Evolutionary conservation across 2,797 vertebrate species (phyloP), one percentile per base, ranked within the genome.

Genomic region (Myiotriccus ornatus): DNA sequence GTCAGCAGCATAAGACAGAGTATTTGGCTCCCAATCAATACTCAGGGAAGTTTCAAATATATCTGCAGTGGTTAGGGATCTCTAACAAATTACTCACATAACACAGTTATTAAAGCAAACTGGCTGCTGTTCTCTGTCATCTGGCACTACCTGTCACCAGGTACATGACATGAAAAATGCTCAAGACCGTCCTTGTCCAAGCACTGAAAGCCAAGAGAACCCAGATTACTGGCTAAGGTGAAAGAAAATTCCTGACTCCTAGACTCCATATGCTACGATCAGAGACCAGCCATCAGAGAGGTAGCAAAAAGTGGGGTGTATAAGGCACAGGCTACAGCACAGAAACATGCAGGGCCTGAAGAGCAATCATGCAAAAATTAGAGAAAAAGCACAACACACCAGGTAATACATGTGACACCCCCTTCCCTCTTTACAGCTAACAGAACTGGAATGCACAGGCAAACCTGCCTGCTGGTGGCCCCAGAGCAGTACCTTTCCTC

Each of bases 401-500:
- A 71, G 12, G 16, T 22, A 55, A 76, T 8, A 73, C 7, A 43
- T 0, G 0, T 39, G 53, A 64, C 25, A 64, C 9, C 10, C n/a
- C 28, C 47, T 41, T 75, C 44, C 21, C 25, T 52, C 73, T 63
- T 73, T 46, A 70, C 65, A 70, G 6, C 56, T 76, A 80, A 39
- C 4, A 73, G 70, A 93, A 57, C 1, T 0, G 3, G 14, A 49
- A 69, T 30, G 18, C 3, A 12, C 21, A 63, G 44, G 19, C 39
- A 78, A 57, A 37, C 21, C 21, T 24, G 28, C n/a, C 44, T 1
- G 20, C 41, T 27, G 65, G 35, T 21, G 53, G 49, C 19, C 34
- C 47, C 4, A 0, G 30, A 59, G 18, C 2, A 35, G 49, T 93
- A 99, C 99, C 98, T 99, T 98, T 98, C 90, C 96, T 96, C 41